Evolutionary conservation across 2,113 vertebrate genomes (phyloP), one percentile per base, ranked within the genome.

Genomic region (Centropus unirufus): DNA sequence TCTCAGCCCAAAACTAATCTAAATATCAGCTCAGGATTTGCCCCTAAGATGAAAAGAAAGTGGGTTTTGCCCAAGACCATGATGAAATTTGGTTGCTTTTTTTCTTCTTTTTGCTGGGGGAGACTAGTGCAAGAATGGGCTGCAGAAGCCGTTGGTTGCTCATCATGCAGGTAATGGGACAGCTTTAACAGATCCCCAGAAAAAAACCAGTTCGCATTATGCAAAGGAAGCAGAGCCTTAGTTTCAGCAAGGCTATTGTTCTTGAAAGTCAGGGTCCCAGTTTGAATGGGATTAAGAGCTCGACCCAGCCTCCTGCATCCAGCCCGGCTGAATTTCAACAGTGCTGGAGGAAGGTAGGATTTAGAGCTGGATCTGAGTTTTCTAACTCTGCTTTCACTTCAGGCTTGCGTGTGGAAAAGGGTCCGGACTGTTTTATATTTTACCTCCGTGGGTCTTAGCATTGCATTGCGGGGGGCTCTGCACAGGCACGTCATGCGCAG

Each of bases 311-410:
- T 26, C 23, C 26, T 73, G 46, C 42, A 16, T 40, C 18, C 29
- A 63, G 36, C 40, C 8, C 11, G 64, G 54, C 57, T 90, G 81
- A 66, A 69, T 83, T 67, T 89, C 55, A 68, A 77, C n/a, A 19
- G 47, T 34, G 51, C 75, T 78, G 52, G 27, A 86, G 47, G 20
- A 83, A 32, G 24, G 40, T 70, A 79, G 78, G 79, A 63, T 83
- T 86, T 70, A 83, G 86, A 77, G 68, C 76, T 70, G 64, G 58
- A 27, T 19, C 44, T 92, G 83, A 20, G 5, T 90, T 93, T 92
- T 86, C 30, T n/a, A n/a, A 29, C 79, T 42, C 66, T 36, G 66
- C 11, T 68, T 86, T 76, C 55, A 24, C 36, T 79, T 75, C 58
- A 80, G 57, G 67, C 21, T 54, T 44, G 62, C 0, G 0, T 66